Percentiles rank a stretch among this genome's conserved stretches.
These are phyloP conservation scores for Siderastrea siderea DNA, from an alignment of 92 coral and sea anemone genomes.

Conservation along the genomic window DNA sequence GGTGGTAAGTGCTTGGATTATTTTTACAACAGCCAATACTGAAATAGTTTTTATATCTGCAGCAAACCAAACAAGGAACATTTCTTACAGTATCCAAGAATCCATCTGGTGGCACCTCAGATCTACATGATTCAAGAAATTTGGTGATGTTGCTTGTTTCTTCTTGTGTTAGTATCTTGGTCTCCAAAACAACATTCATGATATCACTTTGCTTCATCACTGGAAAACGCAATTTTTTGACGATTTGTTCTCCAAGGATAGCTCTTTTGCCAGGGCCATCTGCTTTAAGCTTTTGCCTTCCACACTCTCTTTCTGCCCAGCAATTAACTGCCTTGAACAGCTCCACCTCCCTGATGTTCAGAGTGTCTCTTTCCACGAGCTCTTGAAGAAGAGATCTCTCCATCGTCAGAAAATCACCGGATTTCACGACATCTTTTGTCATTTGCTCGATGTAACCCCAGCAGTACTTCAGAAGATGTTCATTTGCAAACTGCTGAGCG, in stretches of 20 bases:
- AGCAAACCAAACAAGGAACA: background rate
- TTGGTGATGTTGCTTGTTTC: background rate
- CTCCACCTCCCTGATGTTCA: constrained; percentile 21
- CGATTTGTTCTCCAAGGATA: constrained; percentile 1
- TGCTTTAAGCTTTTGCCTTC: background rate
- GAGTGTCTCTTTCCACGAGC: background rate
- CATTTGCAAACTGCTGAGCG: background rate
- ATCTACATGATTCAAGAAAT: background rate
- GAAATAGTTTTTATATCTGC: background rate
- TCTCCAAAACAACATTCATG: background rate
- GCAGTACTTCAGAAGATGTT: background rate
- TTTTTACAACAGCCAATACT: background rate
- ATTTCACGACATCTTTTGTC: background rate
- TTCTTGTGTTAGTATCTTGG: constrained; percentile 3
- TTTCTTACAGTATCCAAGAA: background rate
- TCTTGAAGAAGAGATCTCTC: background rate
- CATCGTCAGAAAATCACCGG: background rate
- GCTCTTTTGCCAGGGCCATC: background rate
- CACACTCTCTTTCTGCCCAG: constrained; percentile 19
- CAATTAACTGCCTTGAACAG: constrained; percentile 9
- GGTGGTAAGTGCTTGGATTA: background rate
- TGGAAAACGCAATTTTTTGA: constrained; percentile 4
- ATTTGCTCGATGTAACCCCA: constrained; percentile 1
- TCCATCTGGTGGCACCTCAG: background rate
- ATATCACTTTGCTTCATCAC: constrained; percentile 9